Base-by-base conservation (phyloP, 2,888 invertebrate species). In the Sceliomorpha sp. region DNA sequence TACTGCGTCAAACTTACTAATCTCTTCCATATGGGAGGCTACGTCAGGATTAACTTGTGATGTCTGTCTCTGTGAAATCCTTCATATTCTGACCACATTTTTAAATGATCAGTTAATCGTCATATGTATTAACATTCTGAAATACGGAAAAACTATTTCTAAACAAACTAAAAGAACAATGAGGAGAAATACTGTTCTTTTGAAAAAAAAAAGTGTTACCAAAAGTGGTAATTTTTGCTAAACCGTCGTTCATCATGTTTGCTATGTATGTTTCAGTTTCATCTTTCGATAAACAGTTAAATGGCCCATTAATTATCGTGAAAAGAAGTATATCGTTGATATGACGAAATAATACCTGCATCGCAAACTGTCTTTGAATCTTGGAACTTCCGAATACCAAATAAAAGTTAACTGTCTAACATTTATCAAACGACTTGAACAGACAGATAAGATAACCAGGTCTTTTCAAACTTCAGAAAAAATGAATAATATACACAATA, bases 391-490 rank as follows among this genome's bases (percentile, higher is more conserved):
- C 63, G 63, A 63, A 63, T 63, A 34, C 45, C 42, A 63, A 63
- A 59, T 69, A 63, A 69, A 69, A 63, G 32, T 58, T 44, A 47
- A 58, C 63, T 63, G 69, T 47, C 37, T 31, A 56, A 31, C 17
- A 20, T 26, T 29, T 7, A 9, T 40, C 31, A 29, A 50, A 39
- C 34, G 31, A 32, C 8, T 20, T 40, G 29, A 48, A 53, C 17
- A 7, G 13, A 6, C 7, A 14, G 55, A 60, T 60, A 64, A 70
- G 60, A 70, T 64, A 70, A 58, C 27, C 13, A 29, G 9, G 15
- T 26, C 34, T 70, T 70, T 64, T 64, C 31, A n/a, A n/a, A 37
- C 47, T 17, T 47, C 63, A 48, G 34, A 56, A 66, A 70, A 70
- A 60, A 47, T 60, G 50, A 60, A 60, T 59, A 56, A 50, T 51